phyloP scores from a whole-genome alignment of 2,797 vertebrate genomes.

The Brotogeris chrysoptera region DNA sequence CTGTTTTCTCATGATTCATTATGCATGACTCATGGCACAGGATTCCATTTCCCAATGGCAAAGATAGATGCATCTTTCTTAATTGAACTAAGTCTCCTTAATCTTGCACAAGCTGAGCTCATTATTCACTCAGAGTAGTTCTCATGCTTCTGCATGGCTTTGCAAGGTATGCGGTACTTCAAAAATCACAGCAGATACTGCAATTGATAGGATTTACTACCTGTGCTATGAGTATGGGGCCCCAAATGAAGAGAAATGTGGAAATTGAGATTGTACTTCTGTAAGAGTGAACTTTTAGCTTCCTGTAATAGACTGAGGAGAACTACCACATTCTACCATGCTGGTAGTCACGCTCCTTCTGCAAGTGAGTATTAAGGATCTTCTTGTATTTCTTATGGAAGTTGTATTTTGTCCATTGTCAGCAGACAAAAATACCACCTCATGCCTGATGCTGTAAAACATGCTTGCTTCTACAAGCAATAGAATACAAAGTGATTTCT shows the following conservation, averaged over 20 bases:
- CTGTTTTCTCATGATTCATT: slow-evolving; percentile 26
- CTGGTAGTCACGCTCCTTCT: background rate
- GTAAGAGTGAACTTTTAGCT: background rate
- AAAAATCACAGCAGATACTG: background rate
- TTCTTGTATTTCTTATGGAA: background rate
- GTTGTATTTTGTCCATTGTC: background rate
- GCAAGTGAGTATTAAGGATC: background rate
- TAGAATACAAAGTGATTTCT: background rate
- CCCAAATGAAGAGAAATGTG: background rate
- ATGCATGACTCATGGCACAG: background rate
- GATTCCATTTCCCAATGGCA: slow-evolving; percentile 37
- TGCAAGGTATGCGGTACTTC: background rate
- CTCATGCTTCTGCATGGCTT: background rate
- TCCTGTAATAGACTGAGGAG: background rate
- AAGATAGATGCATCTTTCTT: slow-evolving; percentile 48
- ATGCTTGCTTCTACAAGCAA: background rate
- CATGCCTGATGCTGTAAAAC: accelerated
- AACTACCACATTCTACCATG: background rate
- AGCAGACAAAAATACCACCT: background rate
- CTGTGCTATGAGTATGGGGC: background rate
- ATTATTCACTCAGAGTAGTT: background rate
- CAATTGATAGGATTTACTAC: background rate
- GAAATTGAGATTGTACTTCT: background rate
- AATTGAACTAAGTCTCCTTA: slow-evolving; percentile 26
- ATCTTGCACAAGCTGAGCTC: background rate